Conservation (phyloP, 2,113 vertebrate genomes). For the Callionymus lyra region DNA sequence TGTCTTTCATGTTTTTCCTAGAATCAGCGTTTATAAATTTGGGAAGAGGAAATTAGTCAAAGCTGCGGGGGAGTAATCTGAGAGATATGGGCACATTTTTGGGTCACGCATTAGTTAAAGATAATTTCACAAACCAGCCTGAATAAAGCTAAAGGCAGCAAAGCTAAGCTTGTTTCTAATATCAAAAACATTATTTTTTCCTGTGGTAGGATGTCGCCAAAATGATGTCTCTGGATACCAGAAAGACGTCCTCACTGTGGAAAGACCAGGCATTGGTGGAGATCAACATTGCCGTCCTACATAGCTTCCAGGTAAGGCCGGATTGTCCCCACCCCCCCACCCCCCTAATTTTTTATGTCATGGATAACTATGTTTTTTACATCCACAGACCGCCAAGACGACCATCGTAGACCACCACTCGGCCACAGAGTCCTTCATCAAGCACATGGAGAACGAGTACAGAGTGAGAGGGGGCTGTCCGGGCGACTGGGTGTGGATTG, state of each 20-base stretch:
- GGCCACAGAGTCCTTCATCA: conserved; percentile 96
- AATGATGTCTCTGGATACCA: conserved; percentile 88
- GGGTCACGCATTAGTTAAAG: background rate
- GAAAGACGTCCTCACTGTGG: conserved; percentile 93
- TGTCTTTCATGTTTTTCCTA: too few relatives aligned
- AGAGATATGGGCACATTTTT: background rate
- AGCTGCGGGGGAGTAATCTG: too few relatives aligned
- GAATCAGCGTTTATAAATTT: too few relatives aligned
- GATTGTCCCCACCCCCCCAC: background rate
- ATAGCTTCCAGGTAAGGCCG: conserved; percentile 85
- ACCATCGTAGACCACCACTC: conserved; percentile 98
- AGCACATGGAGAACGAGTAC: conserved; percentile 97
- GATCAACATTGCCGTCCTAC: conserved; percentile 92
- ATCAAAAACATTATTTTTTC: background rate
- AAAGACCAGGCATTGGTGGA: conserved; percentile 96
- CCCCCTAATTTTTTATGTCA: background rate
- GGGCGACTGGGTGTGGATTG: conserved; percentile 97
- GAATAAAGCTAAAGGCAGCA: too few relatives aligned
- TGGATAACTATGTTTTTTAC: background rate
- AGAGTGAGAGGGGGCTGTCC: conserved; percentile 90
- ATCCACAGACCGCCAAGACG: conserved; percentile 82
- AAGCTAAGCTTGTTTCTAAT: too few relatives aligned
- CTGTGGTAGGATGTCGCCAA: conserved; percentile 85
- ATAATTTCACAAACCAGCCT: background rate
- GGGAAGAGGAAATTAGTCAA: background rate